Percentiles rank a stretch among this genome's conserved stretches.
Conservation (phyloP, 2,888 invertebrate species). For the Dolichomitus sp. region DNA sequence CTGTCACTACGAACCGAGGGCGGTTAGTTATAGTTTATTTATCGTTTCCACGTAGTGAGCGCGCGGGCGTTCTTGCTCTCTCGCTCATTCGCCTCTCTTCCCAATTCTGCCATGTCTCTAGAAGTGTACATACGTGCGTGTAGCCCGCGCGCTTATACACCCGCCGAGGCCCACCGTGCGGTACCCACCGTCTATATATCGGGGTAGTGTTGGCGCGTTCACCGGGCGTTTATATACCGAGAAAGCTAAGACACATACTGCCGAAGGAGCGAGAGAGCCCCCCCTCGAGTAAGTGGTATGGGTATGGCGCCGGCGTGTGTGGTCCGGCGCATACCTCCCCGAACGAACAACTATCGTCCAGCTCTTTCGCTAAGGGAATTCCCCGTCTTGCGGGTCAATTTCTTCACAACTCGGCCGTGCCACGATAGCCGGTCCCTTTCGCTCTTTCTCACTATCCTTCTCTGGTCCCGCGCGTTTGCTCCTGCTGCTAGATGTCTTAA, state of each 20-base stretch:
- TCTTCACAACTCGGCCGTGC: conserved; percentile 47
- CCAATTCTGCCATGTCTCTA: conserved; percentile 53
- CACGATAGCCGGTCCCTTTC: conserved; percentile 25
- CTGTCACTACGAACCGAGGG: conserved; percentile 84
- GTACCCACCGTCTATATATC: neutral
- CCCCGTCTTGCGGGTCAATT: conserved; percentile 62
- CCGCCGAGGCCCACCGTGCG: conserved; percentile 12
- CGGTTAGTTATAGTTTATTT: conserved; percentile 86
- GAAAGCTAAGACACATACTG: conserved; percentile 21
- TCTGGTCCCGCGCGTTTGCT: conserved; percentile 51
- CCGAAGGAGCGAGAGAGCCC: conserved; percentile 21
- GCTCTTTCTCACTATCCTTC: conserved; percentile 34
- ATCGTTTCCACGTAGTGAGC: conserved; percentile 83
- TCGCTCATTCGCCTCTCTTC: conserved; percentile 15
- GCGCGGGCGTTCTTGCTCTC: conserved; percentile 73
- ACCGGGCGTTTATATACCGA: neutral
- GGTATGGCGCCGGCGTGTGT: conserved; percentile 85
- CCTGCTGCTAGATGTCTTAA: conserved; percentile 81
- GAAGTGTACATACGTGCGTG: conserved; percentile 77
- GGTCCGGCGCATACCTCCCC: conserved; percentile 83
- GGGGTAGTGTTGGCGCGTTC: conserved; percentile 16
- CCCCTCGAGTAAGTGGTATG: conserved; percentile 67
- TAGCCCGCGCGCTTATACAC: neutral
- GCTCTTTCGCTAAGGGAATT: conserved; percentile 51
- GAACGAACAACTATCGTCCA: conserved; percentile 81